Conservation (phyloP, 2,113 vertebrate genomes). For the Clarias magur region DNA sequence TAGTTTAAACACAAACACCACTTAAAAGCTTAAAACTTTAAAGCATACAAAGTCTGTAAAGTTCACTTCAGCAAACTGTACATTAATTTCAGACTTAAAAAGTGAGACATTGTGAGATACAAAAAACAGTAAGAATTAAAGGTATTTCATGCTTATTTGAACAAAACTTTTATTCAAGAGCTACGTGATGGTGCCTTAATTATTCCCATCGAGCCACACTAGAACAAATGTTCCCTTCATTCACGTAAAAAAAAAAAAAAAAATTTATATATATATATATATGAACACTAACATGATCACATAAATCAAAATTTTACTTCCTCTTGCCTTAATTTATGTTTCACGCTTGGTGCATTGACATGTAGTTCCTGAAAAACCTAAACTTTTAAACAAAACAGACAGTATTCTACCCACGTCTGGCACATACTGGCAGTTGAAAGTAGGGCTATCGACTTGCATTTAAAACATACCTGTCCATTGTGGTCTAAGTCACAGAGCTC, state of each 20-base stretch:
- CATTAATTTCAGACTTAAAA: slow-evolving; percentile 5
- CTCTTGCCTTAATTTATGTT: neutral
- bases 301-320: neutral
- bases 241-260: neutral
- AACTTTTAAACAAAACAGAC: neutral
- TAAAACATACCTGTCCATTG: neutral
- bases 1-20: neutral
- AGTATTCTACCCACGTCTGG: neutral
- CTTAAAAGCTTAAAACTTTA: neutral
- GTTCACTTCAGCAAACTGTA: neutral
- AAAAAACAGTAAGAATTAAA: neutral
- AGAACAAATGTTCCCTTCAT: neutral
- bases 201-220: neutral
- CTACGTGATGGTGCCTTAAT: neutral
- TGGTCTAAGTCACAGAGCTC: slow-evolving; percentile 1
- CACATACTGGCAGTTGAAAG: neutral
- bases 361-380: neutral
- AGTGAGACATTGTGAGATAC: neutral
- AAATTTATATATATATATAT: too few species aligned
- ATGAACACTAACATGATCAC: neutral
- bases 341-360: neutral
- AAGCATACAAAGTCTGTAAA: neutral
- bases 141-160: neutral
- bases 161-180: neutral
- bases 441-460: neutral